These are phyloP conservation scores for Umimayanthus kanabou DNA, from an alignment of 92 coral and sea anemone genomes.

Conservation along the genomic window DNA sequence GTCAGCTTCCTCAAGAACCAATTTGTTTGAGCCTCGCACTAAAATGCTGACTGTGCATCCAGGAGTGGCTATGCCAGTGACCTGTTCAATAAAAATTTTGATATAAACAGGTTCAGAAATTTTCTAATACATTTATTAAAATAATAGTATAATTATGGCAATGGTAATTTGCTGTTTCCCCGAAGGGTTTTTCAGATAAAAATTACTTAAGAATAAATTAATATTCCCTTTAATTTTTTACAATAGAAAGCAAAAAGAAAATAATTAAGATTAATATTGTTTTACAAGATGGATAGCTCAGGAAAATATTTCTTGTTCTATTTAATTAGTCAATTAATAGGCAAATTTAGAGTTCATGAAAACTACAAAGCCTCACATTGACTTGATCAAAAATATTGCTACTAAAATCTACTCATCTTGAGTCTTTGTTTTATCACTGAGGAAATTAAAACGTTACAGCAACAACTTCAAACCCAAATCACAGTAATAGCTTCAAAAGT, in stretches of 20 bases:
- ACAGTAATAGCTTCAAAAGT: background rate
- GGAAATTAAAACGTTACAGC: background rate
- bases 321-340: too few species aligned
- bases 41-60: slow-evolving; percentile 96
- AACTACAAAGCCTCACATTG: too few species aligned
- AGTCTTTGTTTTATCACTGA: too few species aligned
- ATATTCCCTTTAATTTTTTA: background rate
- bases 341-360: too few species aligned
- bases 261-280: too few species aligned
- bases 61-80: slow-evolving; percentile 89
- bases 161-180: background rate
- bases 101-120: background rate
- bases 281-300: too few species aligned
- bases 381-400: too few species aligned
- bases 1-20: slow-evolving; percentile 96
- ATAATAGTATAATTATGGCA: background rate
- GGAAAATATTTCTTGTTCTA: too few species aligned
- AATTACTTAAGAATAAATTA: background rate
- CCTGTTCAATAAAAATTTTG: slow-evolving; percentile 36
- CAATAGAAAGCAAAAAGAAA: background rate
- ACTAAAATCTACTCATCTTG: too few species aligned
- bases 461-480: background rate
- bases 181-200: too few species aligned
- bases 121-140: background rate
- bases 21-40: slow-evolving; percentile 95